Evolutionary conservation across 35 echinoderm and acorn worm genomes (phyloP).

Genomic region (Amphiura filiformis): DNA sequence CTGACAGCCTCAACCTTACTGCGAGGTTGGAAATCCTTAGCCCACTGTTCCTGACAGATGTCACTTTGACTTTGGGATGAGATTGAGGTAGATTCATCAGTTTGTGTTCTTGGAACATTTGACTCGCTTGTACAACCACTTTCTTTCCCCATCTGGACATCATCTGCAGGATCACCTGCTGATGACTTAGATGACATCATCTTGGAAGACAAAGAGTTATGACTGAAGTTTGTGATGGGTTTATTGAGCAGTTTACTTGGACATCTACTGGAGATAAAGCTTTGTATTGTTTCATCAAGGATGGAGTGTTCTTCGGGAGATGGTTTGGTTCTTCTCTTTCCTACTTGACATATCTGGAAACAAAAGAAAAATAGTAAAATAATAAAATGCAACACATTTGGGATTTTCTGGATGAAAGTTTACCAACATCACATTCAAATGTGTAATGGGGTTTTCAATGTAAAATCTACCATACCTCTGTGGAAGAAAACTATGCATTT

Average conservation of each 20-base stretch:
- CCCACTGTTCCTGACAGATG: conserved; percentile 6
- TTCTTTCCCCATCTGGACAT: background rate
- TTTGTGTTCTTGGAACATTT: background rate
- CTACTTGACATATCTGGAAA: background rate
- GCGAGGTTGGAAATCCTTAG: conserved; percentile 64
- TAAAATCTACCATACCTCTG: too few relatives aligned
- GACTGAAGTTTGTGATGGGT: background rate
- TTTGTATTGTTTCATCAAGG: conserved; percentile 16
- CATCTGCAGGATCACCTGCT: background rate
- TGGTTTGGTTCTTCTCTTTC: background rate
- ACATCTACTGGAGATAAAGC: conserved; percentile 11
- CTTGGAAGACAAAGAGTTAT: background rate
- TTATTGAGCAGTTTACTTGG: background rate
- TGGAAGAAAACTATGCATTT: too few relatives aligned
- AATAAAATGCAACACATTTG: too few relatives aligned
- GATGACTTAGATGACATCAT: background rate
- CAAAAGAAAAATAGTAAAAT: too few relatives aligned
- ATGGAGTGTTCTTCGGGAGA: background rate
- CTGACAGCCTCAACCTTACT: conserved; percentile 58
- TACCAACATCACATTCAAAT: too few relatives aligned
- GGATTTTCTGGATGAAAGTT: too few relatives aligned
- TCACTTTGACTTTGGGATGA: background rate
- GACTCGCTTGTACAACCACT: background rate
- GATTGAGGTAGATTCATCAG: too few relatives aligned
- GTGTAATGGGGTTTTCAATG: too few relatives aligned